A percentile compares a stretch with the other conserved stretches of the same genome.
These are phyloP conservation scores for Pampus argenteus DNA, from an alignment of 2,797 vertebrate species.

Conservation along the genomic window DNA sequence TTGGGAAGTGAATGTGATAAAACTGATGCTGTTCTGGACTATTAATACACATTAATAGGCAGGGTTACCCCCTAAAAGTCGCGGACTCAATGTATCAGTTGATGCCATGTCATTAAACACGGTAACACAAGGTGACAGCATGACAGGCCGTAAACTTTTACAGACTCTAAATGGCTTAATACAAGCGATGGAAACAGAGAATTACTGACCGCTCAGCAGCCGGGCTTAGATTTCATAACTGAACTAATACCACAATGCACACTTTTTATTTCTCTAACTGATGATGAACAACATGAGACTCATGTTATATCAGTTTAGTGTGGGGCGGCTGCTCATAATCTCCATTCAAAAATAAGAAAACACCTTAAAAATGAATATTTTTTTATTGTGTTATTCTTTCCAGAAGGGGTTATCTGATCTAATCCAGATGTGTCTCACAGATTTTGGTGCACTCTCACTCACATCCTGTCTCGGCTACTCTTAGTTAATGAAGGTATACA, in stretches of 20 bases:
- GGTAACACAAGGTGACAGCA: too few species aligned
- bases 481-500: neutral
- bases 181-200: too few species aligned
- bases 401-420: neutral
- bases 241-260: too few species aligned
- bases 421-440: conserved; percentile 25
- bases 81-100: too few species aligned
- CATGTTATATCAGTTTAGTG: neutral
- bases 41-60: conserved; percentile 37
- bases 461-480: neutral
- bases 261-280: too few species aligned
- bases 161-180: too few species aligned
- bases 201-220: too few species aligned
- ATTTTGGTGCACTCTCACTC: neutral
- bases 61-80: too few species aligned
- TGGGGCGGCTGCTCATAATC: neutral
- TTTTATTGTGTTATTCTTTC: neutral
- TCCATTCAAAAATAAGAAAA: neutral
- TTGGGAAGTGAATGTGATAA: conserved; percentile 34
- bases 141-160: too few species aligned
- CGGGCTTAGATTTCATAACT: too few species aligned
- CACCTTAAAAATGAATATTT: neutral
- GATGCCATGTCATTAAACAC: too few species aligned
- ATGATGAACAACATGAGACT: neutral
- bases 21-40: conserved; percentile 51